Percentiles rank a stretch among this genome's conserved stretches.
These are phyloP conservation scores for Euplexia lucipara DNA, from an alignment of 2,888 invertebrate genomes.

Conservation along the genomic window DNA sequence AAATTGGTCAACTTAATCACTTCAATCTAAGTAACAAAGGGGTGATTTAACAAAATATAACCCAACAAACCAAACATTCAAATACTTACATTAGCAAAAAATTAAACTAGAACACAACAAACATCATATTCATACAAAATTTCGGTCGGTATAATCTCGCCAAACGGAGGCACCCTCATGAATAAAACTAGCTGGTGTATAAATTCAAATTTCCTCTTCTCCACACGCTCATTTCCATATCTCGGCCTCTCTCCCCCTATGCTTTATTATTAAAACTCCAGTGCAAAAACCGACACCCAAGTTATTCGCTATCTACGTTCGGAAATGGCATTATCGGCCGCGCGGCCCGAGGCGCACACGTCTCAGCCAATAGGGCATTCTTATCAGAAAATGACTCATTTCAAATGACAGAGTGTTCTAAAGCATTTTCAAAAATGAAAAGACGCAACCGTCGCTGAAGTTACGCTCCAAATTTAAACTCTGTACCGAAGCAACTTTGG, in stretches of 20 bases:
- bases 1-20: no score
- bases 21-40: no score
- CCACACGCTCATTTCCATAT: conserved; percentile 90
- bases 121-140: conserved; percentile 72
- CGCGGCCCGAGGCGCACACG: conserved; percentile 86
- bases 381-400: conserved; percentile 94
- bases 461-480: conserved; percentile 65
- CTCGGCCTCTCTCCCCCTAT: conserved; percentile 86
- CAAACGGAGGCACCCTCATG: conserved; percentile 81
- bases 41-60: background rate
- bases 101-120: conserved; percentile 69
- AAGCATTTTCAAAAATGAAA: conserved; percentile 81
- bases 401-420: conserved; percentile 92
- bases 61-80: conserved; percentile 24
- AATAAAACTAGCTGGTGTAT: conserved; percentile 90
- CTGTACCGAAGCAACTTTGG: conserved; percentile 53
- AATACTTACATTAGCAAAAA: conserved; percentile 53
- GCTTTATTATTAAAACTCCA: conserved; percentile 89
- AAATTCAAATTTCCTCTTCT: conserved; percentile 91
- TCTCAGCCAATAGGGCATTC: conserved; percentile 91
- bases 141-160: conserved; percentile 75
- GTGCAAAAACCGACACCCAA: conserved; percentile 88
- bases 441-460: conserved; percentile 68
- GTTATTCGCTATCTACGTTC: conserved; percentile 88
- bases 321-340: conserved; percentile 90